Evolutionary conservation across 1,140 invertebrate genomes (phyloP).

Genomic region (Drosophila fuyamai): DNA sequence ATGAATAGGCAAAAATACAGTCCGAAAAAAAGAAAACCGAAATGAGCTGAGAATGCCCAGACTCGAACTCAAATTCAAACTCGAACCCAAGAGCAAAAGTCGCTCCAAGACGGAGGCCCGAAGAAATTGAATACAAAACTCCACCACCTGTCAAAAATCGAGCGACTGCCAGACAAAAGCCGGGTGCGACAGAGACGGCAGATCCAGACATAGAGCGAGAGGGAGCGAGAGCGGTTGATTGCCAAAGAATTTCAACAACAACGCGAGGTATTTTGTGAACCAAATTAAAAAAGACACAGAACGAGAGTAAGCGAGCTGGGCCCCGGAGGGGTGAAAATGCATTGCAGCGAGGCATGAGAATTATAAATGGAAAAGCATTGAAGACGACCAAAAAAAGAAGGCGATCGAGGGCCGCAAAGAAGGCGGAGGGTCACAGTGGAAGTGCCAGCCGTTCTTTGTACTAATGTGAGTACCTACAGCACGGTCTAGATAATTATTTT

Average conservation of each 20-base stretch:
- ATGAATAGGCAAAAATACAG: slow-evolving; percentile 81
- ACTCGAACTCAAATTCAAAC: slow-evolving; percentile 24
- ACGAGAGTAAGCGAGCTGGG: slow-evolving; percentile 20
- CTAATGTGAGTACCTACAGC: slow-evolving; percentile 4
- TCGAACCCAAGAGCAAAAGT: slow-evolving; percentile 72
- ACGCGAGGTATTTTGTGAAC: slow-evolving; percentile 81
- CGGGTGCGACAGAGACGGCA: slow-evolving; percentile 15
- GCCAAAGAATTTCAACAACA: slow-evolving; percentile 82
- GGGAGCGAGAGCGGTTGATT: slow-evolving; percentile 26
- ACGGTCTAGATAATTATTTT: neutral
- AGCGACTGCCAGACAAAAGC: slow-evolving; percentile 59
- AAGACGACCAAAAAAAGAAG: slow-evolving; percentile 23
- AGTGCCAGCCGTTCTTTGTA: slow-evolving; percentile 27
- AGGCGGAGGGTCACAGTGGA: slow-evolving; percentile 32
- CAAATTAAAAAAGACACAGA: slow-evolving; percentile 80
- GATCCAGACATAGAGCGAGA: slow-evolving; percentile 7
- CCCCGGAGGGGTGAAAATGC: slow-evolving; percentile 43
- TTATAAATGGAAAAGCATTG: slow-evolving; percentile 79
- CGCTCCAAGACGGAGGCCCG: slow-evolving; percentile 55
- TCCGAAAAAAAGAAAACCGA: slow-evolving; percentile 24
- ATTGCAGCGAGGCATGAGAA: slow-evolving; percentile 80
- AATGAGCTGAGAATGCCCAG: slow-evolving; percentile 25
- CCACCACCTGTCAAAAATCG: slow-evolving; percentile 84
- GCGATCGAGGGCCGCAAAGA: slow-evolving; percentile 9
- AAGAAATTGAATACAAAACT: slow-evolving; percentile 81